These are phyloP conservation scores for Tragelaphus imberbis DNA, from an alignment of 2,113 vertebrate species.

Conservation along the genomic window DNA sequence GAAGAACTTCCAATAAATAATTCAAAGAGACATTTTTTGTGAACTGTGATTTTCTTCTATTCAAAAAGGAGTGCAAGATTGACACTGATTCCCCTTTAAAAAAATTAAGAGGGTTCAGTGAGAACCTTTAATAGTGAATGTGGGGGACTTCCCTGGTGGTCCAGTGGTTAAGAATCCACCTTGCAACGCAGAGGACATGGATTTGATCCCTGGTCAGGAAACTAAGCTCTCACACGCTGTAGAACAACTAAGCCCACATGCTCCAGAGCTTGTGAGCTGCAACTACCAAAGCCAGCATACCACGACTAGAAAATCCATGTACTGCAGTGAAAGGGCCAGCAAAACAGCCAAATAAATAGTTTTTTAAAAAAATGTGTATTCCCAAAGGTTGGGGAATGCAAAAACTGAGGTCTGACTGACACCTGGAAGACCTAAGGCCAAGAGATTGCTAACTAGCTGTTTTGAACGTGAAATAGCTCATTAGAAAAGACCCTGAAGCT, in stretches of 20 bases:
- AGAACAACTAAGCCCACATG: background rate
- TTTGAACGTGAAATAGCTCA: background rate
- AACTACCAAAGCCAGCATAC: background rate
- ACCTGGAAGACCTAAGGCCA: background rate
- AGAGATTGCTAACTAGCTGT: background rate
- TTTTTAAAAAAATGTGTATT: background rate
- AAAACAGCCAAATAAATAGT: background rate
- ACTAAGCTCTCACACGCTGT: background rate
- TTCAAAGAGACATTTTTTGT: background rate
- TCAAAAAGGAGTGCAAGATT: background rate
- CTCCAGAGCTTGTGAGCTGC: background rate
- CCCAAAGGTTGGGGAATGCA: background rate
- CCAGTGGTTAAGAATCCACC: background rate
- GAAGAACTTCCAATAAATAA: background rate
- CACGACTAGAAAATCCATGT: background rate
- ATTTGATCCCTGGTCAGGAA: background rate
- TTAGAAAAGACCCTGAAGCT: background rate
- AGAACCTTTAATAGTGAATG: background rate
- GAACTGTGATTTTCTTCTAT: background rate
- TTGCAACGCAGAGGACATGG: background rate
- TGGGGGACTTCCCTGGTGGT: background rate
- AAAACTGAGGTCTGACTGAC: background rate
- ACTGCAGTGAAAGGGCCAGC: rapidly evolving
- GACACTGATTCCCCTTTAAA: background rate
- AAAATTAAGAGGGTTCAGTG: background rate